Percentiles rank a stretch among this genome's conserved stretches.
Evolutionary conservation across 1,140 invertebrate species (phyloP).

Genomic region (Coenobita brevimanus): DNA sequence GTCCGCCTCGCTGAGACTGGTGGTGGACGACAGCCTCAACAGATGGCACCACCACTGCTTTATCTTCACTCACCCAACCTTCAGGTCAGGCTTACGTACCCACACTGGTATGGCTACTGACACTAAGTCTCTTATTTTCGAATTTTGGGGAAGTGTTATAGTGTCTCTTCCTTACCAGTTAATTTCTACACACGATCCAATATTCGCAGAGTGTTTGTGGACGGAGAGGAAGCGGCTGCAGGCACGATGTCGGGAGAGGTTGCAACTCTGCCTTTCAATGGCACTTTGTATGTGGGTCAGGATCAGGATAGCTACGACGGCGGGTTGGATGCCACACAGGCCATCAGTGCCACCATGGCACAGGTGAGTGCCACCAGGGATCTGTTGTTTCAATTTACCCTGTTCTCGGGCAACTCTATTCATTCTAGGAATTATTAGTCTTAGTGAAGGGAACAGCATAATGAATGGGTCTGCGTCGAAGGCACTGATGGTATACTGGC

Average conservation of each 20-base stretch:
- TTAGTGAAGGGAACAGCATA: too few relatives aligned
- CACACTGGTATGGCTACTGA: not conserved
- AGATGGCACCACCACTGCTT: too few relatives aligned
- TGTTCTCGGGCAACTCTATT: too few relatives aligned
- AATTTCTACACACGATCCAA: not conserved
- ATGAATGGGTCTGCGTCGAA: too few relatives aligned
- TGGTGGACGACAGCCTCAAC: not conserved
- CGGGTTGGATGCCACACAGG: constrained; percentile 16
- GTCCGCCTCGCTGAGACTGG: not conserved
- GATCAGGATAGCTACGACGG: constrained; percentile 41
- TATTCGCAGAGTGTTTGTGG: constrained; percentile 17
- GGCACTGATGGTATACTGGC: too few relatives aligned
- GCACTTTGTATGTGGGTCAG: constrained; percentile 36
- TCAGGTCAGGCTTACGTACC: not conserved
- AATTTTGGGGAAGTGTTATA: not conserved
- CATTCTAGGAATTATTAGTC: too few relatives aligned
- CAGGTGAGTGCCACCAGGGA: too few relatives aligned
- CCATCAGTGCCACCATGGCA: constrained; percentile 12
- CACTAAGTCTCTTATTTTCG: not conserved
- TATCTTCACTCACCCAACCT: too few relatives aligned
- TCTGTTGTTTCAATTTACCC: too few relatives aligned
- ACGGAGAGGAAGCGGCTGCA: not conserved
- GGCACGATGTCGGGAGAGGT: not conserved
- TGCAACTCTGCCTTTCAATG: constrained; percentile 16
- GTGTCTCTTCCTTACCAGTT: too few relatives aligned